These are phyloP conservation scores for Plebejus argus DNA, from an alignment of 2,888 invertebrate genomes.

Conservation along the genomic window DNA sequence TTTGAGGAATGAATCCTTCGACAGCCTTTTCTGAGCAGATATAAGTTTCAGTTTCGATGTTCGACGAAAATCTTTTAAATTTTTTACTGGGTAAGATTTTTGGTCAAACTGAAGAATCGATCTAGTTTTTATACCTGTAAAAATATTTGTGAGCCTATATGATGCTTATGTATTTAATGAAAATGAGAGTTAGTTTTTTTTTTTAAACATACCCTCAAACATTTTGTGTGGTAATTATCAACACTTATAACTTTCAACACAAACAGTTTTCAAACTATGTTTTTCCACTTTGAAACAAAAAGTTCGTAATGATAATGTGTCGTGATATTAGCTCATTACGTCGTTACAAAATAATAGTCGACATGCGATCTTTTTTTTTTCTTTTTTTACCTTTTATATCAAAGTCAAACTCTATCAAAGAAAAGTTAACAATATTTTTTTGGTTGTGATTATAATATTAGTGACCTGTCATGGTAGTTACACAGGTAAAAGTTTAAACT, in stretches of 20 bases:
- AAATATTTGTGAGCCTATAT: neutral
- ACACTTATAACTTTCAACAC: neutral
- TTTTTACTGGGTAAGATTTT: neutral
- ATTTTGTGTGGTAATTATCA: neutral
- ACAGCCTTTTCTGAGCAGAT: neutral
- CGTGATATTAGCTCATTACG: neutral
- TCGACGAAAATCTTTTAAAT: neutral
- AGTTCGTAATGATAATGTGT: neutral
- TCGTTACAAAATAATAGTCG: neutral
- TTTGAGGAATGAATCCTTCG: conserved; percentile 35
- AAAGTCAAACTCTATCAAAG: no score
- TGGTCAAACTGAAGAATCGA: neutral
- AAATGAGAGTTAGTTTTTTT: neutral
- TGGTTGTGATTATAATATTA: no score
- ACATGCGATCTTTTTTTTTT: neutral
- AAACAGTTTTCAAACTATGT: neutral
- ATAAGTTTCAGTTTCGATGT: neutral
- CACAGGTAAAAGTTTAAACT: no score
- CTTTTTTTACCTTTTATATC: no score
- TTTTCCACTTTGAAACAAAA: conserved; percentile 22
- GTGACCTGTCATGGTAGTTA: no score
- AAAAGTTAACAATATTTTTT: no score
- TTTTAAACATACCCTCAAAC: neutral
- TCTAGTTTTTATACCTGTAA: neutral
- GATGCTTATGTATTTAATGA: neutral